Base-by-base conservation (phyloP, 2,888 invertebrate species). In the Miltochrista miniata region DNA sequence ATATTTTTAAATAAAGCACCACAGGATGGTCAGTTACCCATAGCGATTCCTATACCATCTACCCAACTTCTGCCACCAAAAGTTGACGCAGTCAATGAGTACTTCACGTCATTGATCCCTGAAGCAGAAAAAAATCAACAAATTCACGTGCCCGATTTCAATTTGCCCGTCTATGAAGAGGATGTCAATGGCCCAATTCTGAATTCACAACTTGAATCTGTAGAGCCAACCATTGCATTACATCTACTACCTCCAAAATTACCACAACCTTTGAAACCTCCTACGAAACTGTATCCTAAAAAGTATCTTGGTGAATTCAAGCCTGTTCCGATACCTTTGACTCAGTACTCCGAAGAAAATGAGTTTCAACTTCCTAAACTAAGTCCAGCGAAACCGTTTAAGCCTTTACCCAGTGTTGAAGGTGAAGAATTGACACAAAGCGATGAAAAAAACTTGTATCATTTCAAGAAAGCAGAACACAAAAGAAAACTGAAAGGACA, bases 281-380 rank as follows among this genome's bases (percentile, higher is more conserved):
- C 93, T 2, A 93, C 93, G 14, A 90, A 90, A 65, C 66, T 87
- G 18, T 93, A 92, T 64, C 94, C 94, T 0, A 94, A 94, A 72
- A 94, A 94, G 70, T 94, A 87, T 72, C 76, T 84, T 54, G 84
- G 88, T 41, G 86, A 87, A 15, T 87, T 93, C 48, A 91, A 90
- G 48, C 89, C 91, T 0, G 72, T 90, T 38, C 82, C 87, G 1
- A 89, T 91, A 60, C 91, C 91, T 7, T 70, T 90, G 51, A 70
- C 70, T 4, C 85, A 85, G 59, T 87, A 76, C 51, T 74, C 72
- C 35, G 83, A 82, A 29, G 79, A 77, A 13, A 58, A 77, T 35
- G 61, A 64, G 10, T 77, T 69, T 54, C 73, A 87, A 76, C 70
- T 87, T 12, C 92, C 92, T 51, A 86, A 83, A 66, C 92, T 90